Evolutionary conservation across 2,797 vertebrate genomes (phyloP), one percentile per base, ranked within the genome.

Genomic region (Darevskia nairensis): DNA sequence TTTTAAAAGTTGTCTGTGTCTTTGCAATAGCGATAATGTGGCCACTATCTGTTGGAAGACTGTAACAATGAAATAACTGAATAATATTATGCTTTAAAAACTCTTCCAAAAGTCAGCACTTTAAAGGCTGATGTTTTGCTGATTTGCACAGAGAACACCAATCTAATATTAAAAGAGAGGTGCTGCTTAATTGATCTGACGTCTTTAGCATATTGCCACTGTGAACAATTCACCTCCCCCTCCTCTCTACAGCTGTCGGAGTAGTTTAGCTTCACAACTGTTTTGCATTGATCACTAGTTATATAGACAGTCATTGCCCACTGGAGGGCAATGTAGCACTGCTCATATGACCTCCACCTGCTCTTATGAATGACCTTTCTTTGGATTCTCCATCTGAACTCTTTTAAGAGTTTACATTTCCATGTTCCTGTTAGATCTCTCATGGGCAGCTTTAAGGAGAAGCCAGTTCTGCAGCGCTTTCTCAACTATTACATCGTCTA

Each of bases 261-360:
- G 23, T 66, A 55, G n/a, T 82, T 81, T 76, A 86, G 75, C 61
- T 41, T 81, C 71, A 29, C 32, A 23, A 13, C 21, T 6, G 85
- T 19, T 87, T 77, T 27, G 44, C 79, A 0, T n/a, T 64, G 66
- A 2, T 59, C 88, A 89, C 85, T 66, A 84, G 39, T 41, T 86
- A 50, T 50, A 3, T 2, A 6, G 15, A 75, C 81, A 15, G 66
- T 44, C 87, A 29, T 35, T 94, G 94, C 86, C 97, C 97, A 96
- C 96, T 95, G 95, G 97, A 93, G 97, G 97, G 97, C 96, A 96
- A 94, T 95, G 92, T 75, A 93, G 95, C 93, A 95, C 96, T 92
- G 77, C 91, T 92, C 78, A 50, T 79, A 86, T 88, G 86, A 92
- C 92, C 68, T 27, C 64, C 0, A 2, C 32, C 79, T 1, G 44